Percentiles rank a stretch among this genome's conserved stretches.
These are phyloP conservation scores for Nomada ferruginata DNA, from an alignment of 2,888 invertebrate species.

Conservation along the genomic window DNA sequence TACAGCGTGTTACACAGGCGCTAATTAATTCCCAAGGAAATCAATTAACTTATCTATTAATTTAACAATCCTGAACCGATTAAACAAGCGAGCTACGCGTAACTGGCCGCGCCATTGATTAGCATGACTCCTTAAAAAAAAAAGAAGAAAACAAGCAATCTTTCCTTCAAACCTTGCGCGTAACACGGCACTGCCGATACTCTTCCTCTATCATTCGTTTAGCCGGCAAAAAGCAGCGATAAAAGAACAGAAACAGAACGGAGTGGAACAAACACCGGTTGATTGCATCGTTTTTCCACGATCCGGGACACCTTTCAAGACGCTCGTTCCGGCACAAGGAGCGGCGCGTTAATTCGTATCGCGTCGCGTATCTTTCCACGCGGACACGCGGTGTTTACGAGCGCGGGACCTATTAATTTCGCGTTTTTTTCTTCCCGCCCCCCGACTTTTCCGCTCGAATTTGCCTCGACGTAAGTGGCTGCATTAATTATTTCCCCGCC, in stretches of 20 bases:
- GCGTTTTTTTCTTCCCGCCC: background rate
- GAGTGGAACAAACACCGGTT: slow-evolving; percentile 13
- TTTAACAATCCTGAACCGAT: background rate
- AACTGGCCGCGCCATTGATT: background rate
- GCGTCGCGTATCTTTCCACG: slow-evolving; percentile 34
- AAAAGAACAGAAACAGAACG: slow-evolving; percentile 8
- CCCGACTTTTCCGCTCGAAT: slow-evolving; percentile 49
- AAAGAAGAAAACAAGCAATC: background rate
- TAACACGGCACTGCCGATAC: background rate
- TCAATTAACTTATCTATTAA: background rate
- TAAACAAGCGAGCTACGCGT: background rate
- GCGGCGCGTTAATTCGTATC: slow-evolving; percentile 43
- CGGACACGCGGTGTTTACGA: slow-evolving; percentile 29
- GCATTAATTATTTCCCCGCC: slow-evolving; percentile 60
- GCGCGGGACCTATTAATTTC: slow-evolving; percentile 48
- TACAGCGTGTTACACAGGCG: background rate
- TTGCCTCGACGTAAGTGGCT: slow-evolving; percentile 48
- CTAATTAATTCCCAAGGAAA: background rate
- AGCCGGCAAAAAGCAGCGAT: background rate
- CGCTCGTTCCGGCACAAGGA: slow-evolving; percentile 1
- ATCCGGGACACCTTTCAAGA: slow-evolving; percentile 32
- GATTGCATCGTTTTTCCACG: slow-evolving; percentile 26
- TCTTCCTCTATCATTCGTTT: background rate
- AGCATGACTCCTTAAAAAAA: background rate
- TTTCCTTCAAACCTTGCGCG: slow-evolving; percentile 3